phyloP scores from a whole-genome alignment of 2,888 invertebrate species.

The Lacanobia oleracea region DNA sequence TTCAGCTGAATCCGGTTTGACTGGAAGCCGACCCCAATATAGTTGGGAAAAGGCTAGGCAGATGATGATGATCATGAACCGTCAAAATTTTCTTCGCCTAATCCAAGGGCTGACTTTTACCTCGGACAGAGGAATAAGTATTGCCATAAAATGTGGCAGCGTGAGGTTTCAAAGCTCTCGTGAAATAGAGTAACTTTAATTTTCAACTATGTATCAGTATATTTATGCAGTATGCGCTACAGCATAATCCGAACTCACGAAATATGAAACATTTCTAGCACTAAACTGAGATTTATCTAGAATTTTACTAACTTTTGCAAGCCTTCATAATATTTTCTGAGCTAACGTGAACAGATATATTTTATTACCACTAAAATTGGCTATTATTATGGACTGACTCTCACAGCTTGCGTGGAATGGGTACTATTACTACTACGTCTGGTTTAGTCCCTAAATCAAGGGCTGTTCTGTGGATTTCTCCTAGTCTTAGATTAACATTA shows the following conservation, averaged over 20 bases:
- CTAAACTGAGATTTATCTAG: conserved; percentile 34
- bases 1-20: no score
- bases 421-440: conserved; percentile 8
- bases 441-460: conserved; percentile 24
- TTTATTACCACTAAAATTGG: conserved; percentile 50
- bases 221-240: background rate
- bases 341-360: conserved; percentile 34
- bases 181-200: no score
- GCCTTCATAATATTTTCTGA: conserved; percentile 30
- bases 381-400: conserved; percentile 32
- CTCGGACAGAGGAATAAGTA: no score
- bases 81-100: no score
- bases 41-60: no score
- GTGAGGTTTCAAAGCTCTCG: no score
- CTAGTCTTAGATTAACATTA: background rate
- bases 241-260: background rate
- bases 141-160: no score
- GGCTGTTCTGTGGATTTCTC: background rate
- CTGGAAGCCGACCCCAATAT: no score
- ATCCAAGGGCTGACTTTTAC: no score
- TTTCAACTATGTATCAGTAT: background rate
- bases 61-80: no score
- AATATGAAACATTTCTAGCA: conserved; percentile 19
- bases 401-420: conserved; percentile 27
- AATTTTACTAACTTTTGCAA: conserved; percentile 27